Conservation (phyloP, 1,140 invertebrate species). For the Pachyrhynchus sulphureomaculatus region DNA sequence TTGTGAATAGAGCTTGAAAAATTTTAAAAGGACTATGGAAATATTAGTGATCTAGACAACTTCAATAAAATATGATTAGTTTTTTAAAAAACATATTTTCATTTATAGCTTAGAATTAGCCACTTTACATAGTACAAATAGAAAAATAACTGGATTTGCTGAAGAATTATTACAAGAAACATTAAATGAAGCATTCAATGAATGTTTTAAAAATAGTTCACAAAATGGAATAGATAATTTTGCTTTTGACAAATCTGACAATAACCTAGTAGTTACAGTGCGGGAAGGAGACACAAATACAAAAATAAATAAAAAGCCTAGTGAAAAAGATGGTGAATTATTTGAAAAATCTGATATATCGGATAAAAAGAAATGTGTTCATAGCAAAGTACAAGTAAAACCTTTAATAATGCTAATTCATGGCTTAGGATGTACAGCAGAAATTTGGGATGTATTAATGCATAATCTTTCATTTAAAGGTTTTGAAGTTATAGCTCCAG, state of each 20-base stretch:
- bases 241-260: conserved; percentile 37
- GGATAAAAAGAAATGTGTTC: conserved; percentile 26
- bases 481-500: conserved; percentile 69
- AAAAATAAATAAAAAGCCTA: neutral
- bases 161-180: conserved; percentile 46
- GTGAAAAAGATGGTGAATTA: conserved; percentile 14
- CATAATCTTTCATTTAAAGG: conserved; percentile 63
- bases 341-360: conserved; percentile 8
- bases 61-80: too few relatives aligned
- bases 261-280: conserved; percentile 33
- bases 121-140: conserved; percentile 10
- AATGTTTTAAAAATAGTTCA: conserved; percentile 34
- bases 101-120: conserved; percentile 7
- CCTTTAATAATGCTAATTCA: conserved; percentile 70
- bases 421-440: conserved; percentile 71
- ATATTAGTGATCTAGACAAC: too few relatives aligned
- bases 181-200: conserved; percentile 46
- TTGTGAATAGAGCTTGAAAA: too few relatives aligned
- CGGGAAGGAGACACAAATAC: conserved; percentile 12
- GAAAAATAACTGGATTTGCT: conserved; percentile 42
- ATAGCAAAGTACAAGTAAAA: conserved; percentile 46
- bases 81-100: conserved; percentile 24
- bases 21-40: too few relatives aligned
- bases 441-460: conserved; percentile 66
- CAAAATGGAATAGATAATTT: conserved; percentile 38